These are phyloP conservation scores for Anadara kagoshimensis DNA, from an alignment of 1,140 invertebrate genomes.

Conservation along the genomic window DNA sequence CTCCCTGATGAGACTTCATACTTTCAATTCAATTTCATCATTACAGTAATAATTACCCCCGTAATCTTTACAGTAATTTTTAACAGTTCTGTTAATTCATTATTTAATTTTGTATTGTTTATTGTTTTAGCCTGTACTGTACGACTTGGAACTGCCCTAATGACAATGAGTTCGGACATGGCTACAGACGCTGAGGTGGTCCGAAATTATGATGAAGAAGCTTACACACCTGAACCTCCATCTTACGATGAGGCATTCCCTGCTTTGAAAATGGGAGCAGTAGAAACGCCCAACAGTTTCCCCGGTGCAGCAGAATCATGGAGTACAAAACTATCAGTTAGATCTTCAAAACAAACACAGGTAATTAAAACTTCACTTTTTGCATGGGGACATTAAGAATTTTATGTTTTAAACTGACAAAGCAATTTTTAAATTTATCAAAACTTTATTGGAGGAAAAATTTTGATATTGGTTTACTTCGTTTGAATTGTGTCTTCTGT, in stretches of 20 bases:
- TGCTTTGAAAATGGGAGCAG: slow-evolving; percentile 80
- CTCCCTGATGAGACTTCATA: too few species aligned
- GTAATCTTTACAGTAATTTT: background rate
- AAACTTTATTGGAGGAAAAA: background rate
- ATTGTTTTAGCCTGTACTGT: slow-evolving; percentile 65
- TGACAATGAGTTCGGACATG: slow-evolving; percentile 69
- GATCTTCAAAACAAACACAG: slow-evolving; percentile 88
- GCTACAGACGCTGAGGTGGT: slow-evolving; percentile 85
- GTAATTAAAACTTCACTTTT: slow-evolving; percentile 59
- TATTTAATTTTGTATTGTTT: slow-evolving; percentile 12
- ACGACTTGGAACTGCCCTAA: slow-evolving; percentile 72
- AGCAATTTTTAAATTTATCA: background rate
- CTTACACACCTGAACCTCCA: slow-evolving; percentile 69
- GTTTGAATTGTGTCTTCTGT: background rate
- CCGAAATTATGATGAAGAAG: slow-evolving; percentile 72
- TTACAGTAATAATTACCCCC: background rate
- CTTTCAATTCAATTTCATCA: background rate
- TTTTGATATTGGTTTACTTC: background rate
- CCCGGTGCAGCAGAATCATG: slow-evolving; percentile 76
- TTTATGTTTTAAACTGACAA: background rate
- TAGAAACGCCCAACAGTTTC: slow-evolving; percentile 64
- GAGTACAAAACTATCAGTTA: slow-evolving; percentile 80
- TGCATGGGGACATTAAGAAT: background rate
- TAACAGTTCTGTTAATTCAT: background rate
- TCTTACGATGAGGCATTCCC: slow-evolving; percentile 95